Conservation (phyloP, 2,888 invertebrate species). For the Meiosimyza decipiens region DNA sequence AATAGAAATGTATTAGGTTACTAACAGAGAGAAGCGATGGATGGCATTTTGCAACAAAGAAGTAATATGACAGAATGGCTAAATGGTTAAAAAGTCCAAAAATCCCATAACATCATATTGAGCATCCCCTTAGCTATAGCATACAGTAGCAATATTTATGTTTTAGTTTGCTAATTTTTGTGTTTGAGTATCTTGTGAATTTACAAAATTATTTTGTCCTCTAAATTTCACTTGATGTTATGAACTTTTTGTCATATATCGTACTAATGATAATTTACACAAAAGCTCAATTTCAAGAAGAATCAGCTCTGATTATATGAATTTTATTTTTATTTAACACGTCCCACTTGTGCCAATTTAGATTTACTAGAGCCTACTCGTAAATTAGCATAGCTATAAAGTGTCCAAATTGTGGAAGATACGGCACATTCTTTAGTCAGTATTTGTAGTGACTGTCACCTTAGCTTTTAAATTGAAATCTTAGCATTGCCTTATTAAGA, state of each 20-base stretch:
- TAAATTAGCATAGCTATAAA: no score
- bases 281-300: not conserved
- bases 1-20: no score
- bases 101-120: no score
- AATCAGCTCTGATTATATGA: not conserved
- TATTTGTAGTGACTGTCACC: not conserved
- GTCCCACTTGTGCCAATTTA: constrained; percentile 18
- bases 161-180: constrained; percentile 36
- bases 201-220: constrained; percentile 10
- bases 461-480: no score
- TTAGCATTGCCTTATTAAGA: no score
- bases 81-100: no score
- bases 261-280: constrained; percentile 1
- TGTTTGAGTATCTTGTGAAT: constrained; percentile 8
- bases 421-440: not conserved
- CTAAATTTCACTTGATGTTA: not conserved
- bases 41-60: no score
- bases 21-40: no score
- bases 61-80: no score
- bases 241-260: not conserved
- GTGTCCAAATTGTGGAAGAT: no score
- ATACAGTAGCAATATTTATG: not conserved
- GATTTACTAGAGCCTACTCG: not conserved
- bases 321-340: not conserved
- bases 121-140: no score